Evolutionary conservation across 2,888 invertebrate genomes (phyloP), one percentile per base, ranked within the genome.

Genomic region (Pseudolycoriella hygida): DNA sequence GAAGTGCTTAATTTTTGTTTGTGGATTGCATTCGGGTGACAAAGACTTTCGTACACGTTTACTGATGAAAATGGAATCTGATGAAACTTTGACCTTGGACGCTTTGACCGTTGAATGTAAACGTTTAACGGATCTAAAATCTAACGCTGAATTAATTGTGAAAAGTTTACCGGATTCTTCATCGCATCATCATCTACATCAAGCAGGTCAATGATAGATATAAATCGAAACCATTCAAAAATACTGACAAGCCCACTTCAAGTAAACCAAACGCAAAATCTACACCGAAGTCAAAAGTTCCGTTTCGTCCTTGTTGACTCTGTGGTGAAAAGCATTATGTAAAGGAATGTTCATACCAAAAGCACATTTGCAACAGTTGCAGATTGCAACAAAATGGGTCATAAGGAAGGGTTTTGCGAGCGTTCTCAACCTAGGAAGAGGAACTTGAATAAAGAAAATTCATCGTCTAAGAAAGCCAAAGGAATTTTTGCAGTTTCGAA

Each of bases 41-140:
- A 43, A 42, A 2, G 51, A 50, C n/a, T 47, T 50, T 5, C 43
- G 50, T 4, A 46, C 52, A 10, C 46, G 49, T 46, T 32, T 51
- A 20, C 30, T 52, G 8, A 44, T 43, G n/a, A 50, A 50, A 44
- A 17, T 53, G 8, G 43, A 44, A 12, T 19, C 40, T 10, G 3
- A 18, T 6, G 15, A 40, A 14, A n/a, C 3, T 2, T 10, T 44
- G 2, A 44, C 41, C 12, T 25, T 41, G n/a, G n/a, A 41, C 2
- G 15, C 4, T 25, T 4, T 40, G 8, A 5, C n/a, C 5, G 12
- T 10, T 18, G 40, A 40, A 40, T 40, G 12, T n/a, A n/a, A 40
- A 12, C 19, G 19, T 12, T n/a, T 40, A n/a, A 12, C 12, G 8
- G 19, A 41, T 20, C 5, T 25, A 3, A 41, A 41, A 14, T 25